These are phyloP conservation scores for Heliocidaris tuberculata DNA, from an alignment of 35 echinoderm and acorn worm genomes.

Conservation along the genomic window DNA sequence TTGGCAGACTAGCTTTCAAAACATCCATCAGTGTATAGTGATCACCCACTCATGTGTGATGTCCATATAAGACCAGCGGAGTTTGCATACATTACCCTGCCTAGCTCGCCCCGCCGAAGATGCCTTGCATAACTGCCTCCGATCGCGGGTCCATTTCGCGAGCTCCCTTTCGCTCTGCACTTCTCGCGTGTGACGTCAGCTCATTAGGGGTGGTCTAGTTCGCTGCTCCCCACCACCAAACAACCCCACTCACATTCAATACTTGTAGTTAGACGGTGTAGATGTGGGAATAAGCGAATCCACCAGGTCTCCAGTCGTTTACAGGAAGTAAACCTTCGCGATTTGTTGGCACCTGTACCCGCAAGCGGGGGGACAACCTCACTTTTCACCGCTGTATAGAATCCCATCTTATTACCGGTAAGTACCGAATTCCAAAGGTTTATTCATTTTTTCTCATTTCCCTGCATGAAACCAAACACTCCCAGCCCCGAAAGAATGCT, in stretches of 20 bases:
- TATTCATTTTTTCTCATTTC: not conserved
- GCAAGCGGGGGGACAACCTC: slow-evolving; percentile 30
- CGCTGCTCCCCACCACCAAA: slow-evolving; percentile 25
- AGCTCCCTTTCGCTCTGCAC: not conserved
- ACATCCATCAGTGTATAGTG: not conserved
- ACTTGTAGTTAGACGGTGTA: not conserved
- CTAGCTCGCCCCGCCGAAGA: slow-evolving; percentile 31
- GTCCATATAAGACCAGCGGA: slow-evolving; percentile 45
- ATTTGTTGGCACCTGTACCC: slow-evolving; percentile 30
- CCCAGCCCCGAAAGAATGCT: not conserved
- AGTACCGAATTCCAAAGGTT: not conserved
- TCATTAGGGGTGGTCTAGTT: slow-evolving; percentile 26
- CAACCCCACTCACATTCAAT: not conserved
- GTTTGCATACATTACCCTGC: slow-evolving; percentile 49
- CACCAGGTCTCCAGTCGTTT: not conserved
- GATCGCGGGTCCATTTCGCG: slow-evolving; percentile 5
- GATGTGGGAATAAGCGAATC: not conserved
- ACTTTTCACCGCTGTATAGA: slow-evolving; percentile 5
- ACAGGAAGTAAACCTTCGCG: not conserved
- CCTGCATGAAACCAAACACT: not conserved
- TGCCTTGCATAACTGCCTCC: slow-evolving; percentile 47
- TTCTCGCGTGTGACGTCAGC: not conserved
- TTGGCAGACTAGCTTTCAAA: not conserved
- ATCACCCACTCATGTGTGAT: slow-evolving; percentile 7
- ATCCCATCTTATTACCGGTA: slow-evolving; percentile 1